A percentile compares a stretch with the other conserved stretches of the same genome.
phyloP scores from a whole-genome alignment of 2,797 vertebrate genomes.

The Myotis planiceps region DNA sequence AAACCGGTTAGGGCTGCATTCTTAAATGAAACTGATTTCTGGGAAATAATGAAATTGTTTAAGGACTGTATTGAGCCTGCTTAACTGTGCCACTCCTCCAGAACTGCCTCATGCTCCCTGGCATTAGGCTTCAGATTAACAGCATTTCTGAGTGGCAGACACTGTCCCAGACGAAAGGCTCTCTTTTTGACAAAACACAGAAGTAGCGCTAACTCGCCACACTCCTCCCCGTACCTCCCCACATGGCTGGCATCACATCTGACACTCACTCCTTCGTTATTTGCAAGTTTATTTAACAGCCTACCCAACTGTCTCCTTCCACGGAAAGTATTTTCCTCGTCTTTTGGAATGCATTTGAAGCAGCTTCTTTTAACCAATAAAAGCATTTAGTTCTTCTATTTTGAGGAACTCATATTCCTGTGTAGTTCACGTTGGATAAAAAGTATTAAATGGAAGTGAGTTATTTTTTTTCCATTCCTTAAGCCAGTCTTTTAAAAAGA shows the following conservation, averaged over 20 bases:
- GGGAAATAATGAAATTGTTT: neutral
- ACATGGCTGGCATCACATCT: neutral
- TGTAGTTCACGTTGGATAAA: constrained; percentile 29
- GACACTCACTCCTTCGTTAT: neutral
- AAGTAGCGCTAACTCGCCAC: neutral
- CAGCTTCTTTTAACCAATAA: constrained; percentile 40
- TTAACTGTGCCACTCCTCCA: neutral
- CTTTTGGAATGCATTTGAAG: constrained; percentile 53
- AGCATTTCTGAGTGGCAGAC: neutral
- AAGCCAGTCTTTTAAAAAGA: constrained; percentile 33
- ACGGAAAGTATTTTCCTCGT: constrained; percentile 48
- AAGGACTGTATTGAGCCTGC: neutral
- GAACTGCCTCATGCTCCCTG: neutral
- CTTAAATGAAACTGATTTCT: neutral
- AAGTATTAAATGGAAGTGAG: constrained; percentile 30
- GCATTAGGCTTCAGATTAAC: neutral
- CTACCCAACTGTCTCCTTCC: neutral
- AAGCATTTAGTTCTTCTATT: constrained; percentile 49
- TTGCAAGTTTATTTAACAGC: constrained; percentile 45
- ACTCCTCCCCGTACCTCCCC: neutral
- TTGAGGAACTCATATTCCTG: neutral
- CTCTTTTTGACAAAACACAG: neutral
- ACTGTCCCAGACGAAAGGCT: neutral
- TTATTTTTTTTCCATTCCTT: neutral
- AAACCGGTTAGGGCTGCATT: neutral